A percentile compares a stretch with the other conserved stretches of the same genome.
Conservation (phyloP, 2,113 vertebrate genomes). For the Centrocercus urophasianus region DNA sequence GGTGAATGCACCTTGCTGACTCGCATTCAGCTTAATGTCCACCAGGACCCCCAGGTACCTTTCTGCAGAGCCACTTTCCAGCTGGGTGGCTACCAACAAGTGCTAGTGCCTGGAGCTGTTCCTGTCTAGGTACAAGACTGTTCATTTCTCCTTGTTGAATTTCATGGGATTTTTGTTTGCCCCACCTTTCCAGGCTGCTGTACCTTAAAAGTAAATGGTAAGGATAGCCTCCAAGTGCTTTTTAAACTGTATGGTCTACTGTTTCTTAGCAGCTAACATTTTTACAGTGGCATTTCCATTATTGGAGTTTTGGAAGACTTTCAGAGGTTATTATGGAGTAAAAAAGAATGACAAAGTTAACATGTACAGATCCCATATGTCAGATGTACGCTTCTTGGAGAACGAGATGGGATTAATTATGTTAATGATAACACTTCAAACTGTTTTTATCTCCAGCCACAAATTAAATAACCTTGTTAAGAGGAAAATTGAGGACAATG, state of each 20-base stretch:
- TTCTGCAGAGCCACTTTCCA: background rate
- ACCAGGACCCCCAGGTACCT: background rate
- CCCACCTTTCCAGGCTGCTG: background rate
- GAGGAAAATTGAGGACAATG: background rate
- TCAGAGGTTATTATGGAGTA: constrained; percentile 6
- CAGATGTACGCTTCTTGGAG: background rate
- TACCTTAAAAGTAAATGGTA: background rate
- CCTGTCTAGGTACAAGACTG: background rate
- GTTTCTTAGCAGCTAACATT: background rate
- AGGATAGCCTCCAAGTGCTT: background rate
- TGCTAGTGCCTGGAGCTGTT: background rate
- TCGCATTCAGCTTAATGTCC: background rate
- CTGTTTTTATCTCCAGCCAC: background rate
- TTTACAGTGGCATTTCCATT: background rate
- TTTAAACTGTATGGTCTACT: background rate
- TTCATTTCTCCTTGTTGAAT: background rate
- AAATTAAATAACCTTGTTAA: background rate
- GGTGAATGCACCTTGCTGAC: background rate
- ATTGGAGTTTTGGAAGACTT: constrained; percentile 5
- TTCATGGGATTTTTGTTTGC: background rate
- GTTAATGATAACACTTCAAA: background rate
- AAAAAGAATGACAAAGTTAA: background rate
- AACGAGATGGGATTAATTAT: background rate
- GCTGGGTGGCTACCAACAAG: background rate
- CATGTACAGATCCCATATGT: background rate